These are phyloP conservation scores for Mobula birostris DNA, from an alignment of 2,113 vertebrate genomes.

Conservation along the genomic window DNA sequence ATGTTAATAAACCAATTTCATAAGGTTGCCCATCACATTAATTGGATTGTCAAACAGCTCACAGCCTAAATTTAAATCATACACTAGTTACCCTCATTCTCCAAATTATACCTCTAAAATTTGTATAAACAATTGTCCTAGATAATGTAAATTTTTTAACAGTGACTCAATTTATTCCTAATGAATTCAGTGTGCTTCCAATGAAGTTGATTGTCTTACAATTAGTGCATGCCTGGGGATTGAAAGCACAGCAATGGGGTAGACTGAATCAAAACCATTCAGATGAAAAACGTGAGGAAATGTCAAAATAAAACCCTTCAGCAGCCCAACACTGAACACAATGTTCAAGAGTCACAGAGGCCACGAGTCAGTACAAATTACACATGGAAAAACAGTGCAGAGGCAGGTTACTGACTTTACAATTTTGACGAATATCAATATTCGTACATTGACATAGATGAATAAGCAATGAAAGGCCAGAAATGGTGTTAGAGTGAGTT, in stretches of 20 bases:
- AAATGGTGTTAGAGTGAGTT: background rate
- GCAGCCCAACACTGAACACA: background rate
- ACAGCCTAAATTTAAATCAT: background rate
- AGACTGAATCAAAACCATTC: background rate
- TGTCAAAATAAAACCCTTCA: background rate
- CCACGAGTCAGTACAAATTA: background rate
- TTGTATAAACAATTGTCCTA: background rate
- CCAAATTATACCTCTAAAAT: background rate
- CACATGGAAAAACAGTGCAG: background rate
- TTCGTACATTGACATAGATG: background rate
- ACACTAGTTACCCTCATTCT: background rate
- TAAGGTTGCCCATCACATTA: background rate
- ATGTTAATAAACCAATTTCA: background rate
- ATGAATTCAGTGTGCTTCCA: background rate
- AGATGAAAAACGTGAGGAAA: background rate
- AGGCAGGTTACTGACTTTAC: background rate
- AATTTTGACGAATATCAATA: background rate
- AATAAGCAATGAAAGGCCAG: background rate
- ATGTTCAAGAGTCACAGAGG: background rate
- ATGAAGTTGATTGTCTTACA: background rate
- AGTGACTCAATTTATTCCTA: background rate
- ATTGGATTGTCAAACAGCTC: constrained; percentile 1
- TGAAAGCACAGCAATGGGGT: background rate
- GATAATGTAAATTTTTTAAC: background rate
- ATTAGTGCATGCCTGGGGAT: background rate